phyloP scores from a whole-genome alignment of 1,140 invertebrate genomes.

The Oscheius sp. region DNA sequence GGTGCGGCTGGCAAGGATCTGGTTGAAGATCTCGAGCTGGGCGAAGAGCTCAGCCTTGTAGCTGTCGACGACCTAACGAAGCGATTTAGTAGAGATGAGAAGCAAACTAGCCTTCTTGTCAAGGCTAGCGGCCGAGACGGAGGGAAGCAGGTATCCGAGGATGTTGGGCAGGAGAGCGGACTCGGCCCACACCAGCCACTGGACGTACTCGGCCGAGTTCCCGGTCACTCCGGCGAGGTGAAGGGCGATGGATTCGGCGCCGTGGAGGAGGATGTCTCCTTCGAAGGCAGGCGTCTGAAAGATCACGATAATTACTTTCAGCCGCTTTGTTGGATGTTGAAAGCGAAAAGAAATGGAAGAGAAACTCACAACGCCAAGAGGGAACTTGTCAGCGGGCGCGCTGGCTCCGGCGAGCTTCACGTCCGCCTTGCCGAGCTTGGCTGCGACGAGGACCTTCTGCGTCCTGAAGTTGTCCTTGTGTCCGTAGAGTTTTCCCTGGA shows the following conservation, averaged over 20 bases:
- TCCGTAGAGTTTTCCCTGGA: conserved; percentile 49
- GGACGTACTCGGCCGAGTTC: conserved; percentile 76
- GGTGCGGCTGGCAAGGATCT: conserved; percentile 77
- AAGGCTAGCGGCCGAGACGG: conserved; percentile 81
- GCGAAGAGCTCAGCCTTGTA: conserved; percentile 75
- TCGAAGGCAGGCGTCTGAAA: conserved; percentile 55
- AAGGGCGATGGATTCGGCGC: not conserved
- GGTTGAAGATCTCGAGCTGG: conserved; percentile 75
- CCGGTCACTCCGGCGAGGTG: not conserved
- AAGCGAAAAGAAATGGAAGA: conserved; percentile 9
- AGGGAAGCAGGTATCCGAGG: conserved; percentile 92
- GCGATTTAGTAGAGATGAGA: conserved; percentile 62
- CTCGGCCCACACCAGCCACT: conserved; percentile 88
- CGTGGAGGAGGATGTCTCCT: conserved; percentile 41
- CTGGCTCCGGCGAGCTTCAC: conserved; percentile 34
- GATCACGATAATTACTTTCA: conserved; percentile 48
- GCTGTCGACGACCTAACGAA: conserved; percentile 69
- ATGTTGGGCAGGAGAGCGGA: conserved; percentile 85
- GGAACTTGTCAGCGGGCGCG: conserved; percentile 52
- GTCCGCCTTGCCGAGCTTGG: conserved; percentile 49
- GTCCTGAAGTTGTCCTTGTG: conserved; percentile 49
- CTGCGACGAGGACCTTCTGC: conserved; percentile 58
- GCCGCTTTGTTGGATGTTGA: conserved; percentile 51
- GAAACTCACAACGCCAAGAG: conserved; percentile 46
- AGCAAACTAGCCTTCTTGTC: too few species aligned